phyloP scores from a whole-genome alignment of 1,140 invertebrate species.

The Calliphora vicina region DNA sequence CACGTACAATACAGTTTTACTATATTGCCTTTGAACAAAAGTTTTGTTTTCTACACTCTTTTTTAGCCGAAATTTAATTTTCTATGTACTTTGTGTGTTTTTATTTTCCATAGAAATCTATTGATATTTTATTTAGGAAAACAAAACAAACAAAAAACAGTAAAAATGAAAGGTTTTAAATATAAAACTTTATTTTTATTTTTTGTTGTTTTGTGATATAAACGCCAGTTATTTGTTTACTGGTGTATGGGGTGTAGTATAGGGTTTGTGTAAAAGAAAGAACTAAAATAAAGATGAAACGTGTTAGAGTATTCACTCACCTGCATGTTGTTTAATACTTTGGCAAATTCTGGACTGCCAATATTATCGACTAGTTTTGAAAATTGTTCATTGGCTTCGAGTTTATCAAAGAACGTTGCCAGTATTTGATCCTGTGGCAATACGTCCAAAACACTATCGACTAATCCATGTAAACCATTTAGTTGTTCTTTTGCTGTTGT shows the following conservation, averaged over 20 bases:
- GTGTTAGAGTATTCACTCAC: constrained; percentile 43
- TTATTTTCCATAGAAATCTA: not conserved
- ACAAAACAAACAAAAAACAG: not conserved
- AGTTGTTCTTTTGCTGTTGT: constrained; percentile 40
- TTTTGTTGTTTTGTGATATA: too few species aligned
- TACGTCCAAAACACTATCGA: constrained; percentile 52
- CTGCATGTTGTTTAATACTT: constrained; percentile 52
- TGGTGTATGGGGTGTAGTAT: too few species aligned
- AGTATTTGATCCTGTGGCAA: constrained; percentile 57
- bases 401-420: constrained; percentile 56
- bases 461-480: constrained; percentile 53
- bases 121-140: not conserved
- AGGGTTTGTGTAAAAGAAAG: too few species aligned
- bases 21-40: not conserved
- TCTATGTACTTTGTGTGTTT: not conserved
- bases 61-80: not conserved
- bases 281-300: too few species aligned
- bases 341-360: constrained; percentile 50
- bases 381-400: constrained; percentile 55
- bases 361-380: constrained; percentile 52
- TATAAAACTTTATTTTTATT: too few species aligned
- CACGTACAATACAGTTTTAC: not conserved
- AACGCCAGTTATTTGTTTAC: too few species aligned
- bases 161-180: not conserved
- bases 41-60: not conserved